phyloP scores from a whole-genome alignment of 1,140 invertebrate genomes.

The Dendrolimus punctatus region DNA sequence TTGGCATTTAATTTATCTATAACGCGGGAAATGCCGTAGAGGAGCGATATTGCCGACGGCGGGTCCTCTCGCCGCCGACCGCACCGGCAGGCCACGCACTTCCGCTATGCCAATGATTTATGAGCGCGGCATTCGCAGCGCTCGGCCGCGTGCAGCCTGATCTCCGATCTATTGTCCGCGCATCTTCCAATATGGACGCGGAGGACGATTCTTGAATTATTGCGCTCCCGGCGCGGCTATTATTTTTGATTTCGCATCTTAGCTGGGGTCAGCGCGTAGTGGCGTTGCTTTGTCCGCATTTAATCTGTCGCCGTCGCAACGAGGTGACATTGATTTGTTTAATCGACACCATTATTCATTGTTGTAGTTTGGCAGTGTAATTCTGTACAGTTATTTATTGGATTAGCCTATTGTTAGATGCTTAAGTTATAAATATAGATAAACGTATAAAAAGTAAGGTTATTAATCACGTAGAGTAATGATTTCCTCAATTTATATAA shows the following conservation, averaged over 20 bases:
- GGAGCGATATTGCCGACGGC: constrained; percentile 47
- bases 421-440: constrained; percentile 8
- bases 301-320: constrained; percentile 18
- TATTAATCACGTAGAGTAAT: too few relatives aligned
- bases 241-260: constrained; percentile 53
- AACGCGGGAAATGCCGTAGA: constrained; percentile 54
- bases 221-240: constrained; percentile 28
- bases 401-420: neutral
- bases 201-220: constrained; percentile 52
- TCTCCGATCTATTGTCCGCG: constrained; percentile 59
- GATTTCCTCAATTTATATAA: too few relatives aligned
- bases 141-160: constrained; percentile 48
- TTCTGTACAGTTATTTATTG: too few relatives aligned
- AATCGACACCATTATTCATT: constrained; percentile 8
- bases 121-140: constrained; percentile 50
- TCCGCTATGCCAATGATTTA: constrained; percentile 69
- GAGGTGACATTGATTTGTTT: constrained; percentile 22
- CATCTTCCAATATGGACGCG: constrained; percentile 48
- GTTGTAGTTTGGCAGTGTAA: constrained; percentile 5
- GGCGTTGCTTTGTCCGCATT: constrained; percentile 24
- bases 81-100: constrained; percentile 44
- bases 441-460: neutral
- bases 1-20: constrained; percentile 69
- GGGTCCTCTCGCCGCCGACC: constrained; percentile 26
- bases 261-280: constrained; percentile 27